Percentiles rank a stretch among this genome's conserved stretches.
Conservation (phyloP, 2,797 vertebrate species). For the Channa striata region DNA sequence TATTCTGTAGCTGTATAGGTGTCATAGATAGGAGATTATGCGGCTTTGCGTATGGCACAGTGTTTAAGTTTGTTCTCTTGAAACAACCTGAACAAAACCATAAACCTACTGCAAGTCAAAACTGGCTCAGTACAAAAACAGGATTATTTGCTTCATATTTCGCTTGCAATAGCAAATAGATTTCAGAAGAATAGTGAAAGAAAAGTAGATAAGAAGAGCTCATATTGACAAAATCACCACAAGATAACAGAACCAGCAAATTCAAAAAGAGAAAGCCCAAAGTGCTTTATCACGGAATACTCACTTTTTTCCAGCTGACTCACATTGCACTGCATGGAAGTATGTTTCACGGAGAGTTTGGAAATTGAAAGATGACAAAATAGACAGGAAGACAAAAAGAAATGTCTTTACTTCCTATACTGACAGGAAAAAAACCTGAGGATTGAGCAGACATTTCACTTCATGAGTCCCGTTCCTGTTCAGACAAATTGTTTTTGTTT, state of each 20-base stretch:
- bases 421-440: constrained; percentile 19
- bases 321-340: constrained; percentile 21
- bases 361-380: constrained; percentile 38
- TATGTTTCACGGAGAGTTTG: too few species aligned
- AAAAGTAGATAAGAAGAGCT: constrained; percentile 21
- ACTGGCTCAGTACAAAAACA: background rate
- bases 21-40: constrained; percentile 18
- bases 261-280: constrained; percentile 6
- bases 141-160: constrained; percentile 20
- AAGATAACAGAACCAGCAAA: constrained; percentile 17
- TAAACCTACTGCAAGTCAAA: constrained; percentile 13
- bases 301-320: constrained; percentile 45
- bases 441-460: constrained; percentile 8
- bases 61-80: constrained; percentile 1
- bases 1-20: background rate
- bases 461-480: constrained; percentile 25
- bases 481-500: constrained; percentile 25
- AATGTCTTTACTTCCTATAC: constrained; percentile 20
- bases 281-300: constrained; percentile 15
- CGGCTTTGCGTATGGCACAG: constrained; percentile 17
- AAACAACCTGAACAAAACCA: constrained; percentile 21
- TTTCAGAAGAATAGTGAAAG: constrained; percentile 15
- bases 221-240: constrained; percentile 19
- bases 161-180: constrained; percentile 3
- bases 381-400: constrained; percentile 3